Percentiles rank a stretch among this genome's conserved stretches.
phyloP scores from a whole-genome alignment of 2,888 invertebrate species.

The Lithodes maja region DNA sequence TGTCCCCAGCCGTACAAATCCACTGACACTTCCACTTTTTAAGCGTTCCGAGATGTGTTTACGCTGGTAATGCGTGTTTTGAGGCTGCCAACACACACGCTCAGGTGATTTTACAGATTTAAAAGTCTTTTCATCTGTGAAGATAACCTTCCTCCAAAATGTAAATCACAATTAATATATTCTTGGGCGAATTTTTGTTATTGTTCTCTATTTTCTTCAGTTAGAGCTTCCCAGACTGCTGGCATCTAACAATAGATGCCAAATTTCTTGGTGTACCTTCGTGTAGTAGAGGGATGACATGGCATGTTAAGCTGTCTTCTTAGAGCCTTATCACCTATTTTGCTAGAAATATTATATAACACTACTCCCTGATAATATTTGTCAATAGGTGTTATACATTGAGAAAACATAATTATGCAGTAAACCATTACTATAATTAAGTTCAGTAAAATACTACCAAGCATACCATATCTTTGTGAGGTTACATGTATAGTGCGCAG shows the following conservation, averaged over 20 bases:
- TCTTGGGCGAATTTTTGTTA: background rate
- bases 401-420: too few species aligned
- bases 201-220: background rate
- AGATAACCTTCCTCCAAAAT: background rate
- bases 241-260: background rate
- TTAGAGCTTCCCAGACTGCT: background rate
- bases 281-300: constrained; percentile 14
- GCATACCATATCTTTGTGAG: too few species aligned
- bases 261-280: background rate
- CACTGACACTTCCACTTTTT: background rate
- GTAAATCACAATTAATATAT: background rate
- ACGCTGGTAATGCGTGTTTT: background rate
- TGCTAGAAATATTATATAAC: background rate
- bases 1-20: background rate
- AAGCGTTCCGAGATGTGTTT: background rate
- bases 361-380: too few species aligned
- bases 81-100: constrained; percentile 3
- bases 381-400: too few species aligned
- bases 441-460: too few species aligned
- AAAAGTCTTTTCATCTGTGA: constrained; percentile 5
- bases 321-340: background rate
- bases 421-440: too few species aligned
- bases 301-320: constrained; percentile 2
- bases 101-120: background rate
- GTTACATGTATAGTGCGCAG: too few species aligned